Percentiles rank a stretch among this genome's conserved stretches.
These are phyloP conservation scores for Cataglyphis cursor DNA, from an alignment of 2,888 invertebrate species.

Conservation along the genomic window DNA sequence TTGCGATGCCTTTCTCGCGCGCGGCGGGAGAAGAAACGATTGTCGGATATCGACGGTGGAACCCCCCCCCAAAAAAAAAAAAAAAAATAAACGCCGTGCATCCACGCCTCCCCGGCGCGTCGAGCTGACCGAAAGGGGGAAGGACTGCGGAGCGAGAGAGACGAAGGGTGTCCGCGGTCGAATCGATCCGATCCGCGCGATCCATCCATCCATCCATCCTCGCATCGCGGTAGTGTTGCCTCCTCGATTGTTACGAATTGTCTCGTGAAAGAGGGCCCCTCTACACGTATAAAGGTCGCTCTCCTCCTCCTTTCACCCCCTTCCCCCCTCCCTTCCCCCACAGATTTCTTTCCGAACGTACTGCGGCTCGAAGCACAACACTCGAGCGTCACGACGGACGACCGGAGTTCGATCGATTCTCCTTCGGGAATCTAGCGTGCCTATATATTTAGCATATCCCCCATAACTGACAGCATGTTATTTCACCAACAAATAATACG, in stretches of 20 bases:
- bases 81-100: conserved; percentile 56
- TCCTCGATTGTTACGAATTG: conserved; percentile 62
- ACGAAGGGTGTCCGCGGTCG: conserved; percentile 36
- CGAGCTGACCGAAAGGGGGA: conserved; percentile 10
- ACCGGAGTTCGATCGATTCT: conserved; percentile 79
- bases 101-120: conserved; percentile 51
- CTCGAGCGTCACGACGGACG: conserved; percentile 68
- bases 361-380: conserved; percentile 75
- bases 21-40: conserved; percentile 59
- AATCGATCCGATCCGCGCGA: conserved; percentile 59
- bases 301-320: conserved; percentile 23
- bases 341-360: conserved; percentile 57
- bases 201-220: conserved; percentile 60
- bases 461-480: conserved; percentile 84
- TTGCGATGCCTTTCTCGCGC: conserved; percentile 59
- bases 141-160: conserved; percentile 8
- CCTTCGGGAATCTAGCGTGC: conserved; percentile 73
- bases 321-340: conserved; percentile 18
- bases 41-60: conserved; percentile 58
- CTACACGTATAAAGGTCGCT: conserved; percentile 64
- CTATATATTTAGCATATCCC: conserved; percentile 84
- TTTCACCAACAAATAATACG: conserved; percentile 85
- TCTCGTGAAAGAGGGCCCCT: conserved; percentile 67
- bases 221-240: conserved; percentile 43
- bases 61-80: background rate